Evolutionary conservation across 30 jellyfish, hydroid and myxozoan species (phyloP), one percentile per base, ranked within the genome.

Genomic region (Aurelia aurita): DNA sequence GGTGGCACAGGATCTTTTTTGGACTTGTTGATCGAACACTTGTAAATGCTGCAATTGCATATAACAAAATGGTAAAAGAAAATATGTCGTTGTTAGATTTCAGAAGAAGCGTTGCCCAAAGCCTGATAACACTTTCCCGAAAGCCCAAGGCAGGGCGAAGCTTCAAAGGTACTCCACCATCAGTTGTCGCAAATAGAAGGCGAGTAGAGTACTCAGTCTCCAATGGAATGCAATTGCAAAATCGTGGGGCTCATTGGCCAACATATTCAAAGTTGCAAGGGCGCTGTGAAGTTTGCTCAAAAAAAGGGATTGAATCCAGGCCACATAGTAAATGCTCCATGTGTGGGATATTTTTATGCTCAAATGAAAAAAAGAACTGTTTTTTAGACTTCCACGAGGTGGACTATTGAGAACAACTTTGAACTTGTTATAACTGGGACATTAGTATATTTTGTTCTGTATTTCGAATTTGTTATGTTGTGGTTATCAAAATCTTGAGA

Each of bases 1-100:
- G 98, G 92, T 86, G 97, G 96, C 93, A 90, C 53, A 58, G 94
- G 58, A 85, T 83, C 62, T 85, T 74, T 26, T 85, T 85, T 86
- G 98, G 96, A n/a, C 82, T 84, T 21, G 43, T 84, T 54, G 90
- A 91, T 84, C 58, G 94, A 71, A 64, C 96, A 14, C 39, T 92
- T n/a, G 25, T 54, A 43, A 86, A 86, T 87, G 98, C 97, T 19
- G 61, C 8, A 21, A 81, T 92, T 73, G 96, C 79, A 29, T 87
- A 11, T 65, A 13, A 34, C 43, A 92, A 87, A 68, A 35, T 74
- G 20, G 27, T 59, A 25, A 68, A 70, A 21, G 60, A 62, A 62
- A 80, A 74, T 35, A 73, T 29, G 29, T 12, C 78, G 31, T 18
- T 64, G n/a, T 69, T 90, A 60, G 73, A 65, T 28, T 84, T 65